Conservation (phyloP, 2,888 invertebrate species). For the Rutpela maculata region DNA sequence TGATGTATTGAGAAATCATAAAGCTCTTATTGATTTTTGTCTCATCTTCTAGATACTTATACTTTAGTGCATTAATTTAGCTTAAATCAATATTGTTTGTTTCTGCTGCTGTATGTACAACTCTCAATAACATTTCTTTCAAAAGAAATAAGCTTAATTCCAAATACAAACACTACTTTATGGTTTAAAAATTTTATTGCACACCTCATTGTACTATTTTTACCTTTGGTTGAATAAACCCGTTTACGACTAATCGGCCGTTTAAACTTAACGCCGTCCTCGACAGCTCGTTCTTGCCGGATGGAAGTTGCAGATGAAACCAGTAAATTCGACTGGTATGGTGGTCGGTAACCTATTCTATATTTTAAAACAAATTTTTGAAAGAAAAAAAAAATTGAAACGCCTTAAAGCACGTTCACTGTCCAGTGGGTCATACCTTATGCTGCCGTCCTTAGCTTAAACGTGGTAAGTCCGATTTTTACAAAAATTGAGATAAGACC, state of each 20-base stretch:
- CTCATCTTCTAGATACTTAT: too few species aligned
- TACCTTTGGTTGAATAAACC: slow-evolving; percentile 50
- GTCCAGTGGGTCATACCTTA: too few species aligned
- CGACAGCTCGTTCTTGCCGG: slow-evolving; percentile 22
- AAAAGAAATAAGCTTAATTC: slow-evolving; percentile 15
- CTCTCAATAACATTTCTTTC: not conserved
- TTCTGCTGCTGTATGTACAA: not conserved
- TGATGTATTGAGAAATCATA: too few species aligned
- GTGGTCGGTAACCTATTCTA: not conserved
- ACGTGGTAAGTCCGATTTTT: too few species aligned
- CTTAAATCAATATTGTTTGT: not conserved
- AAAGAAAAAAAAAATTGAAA: too few species aligned
- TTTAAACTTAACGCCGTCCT: slow-evolving; percentile 40
- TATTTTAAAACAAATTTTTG: too few species aligned
- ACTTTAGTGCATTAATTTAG: too few species aligned
- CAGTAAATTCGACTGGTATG: slow-evolving; percentile 36
- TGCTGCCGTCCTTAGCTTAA: too few species aligned
- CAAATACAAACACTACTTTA: slow-evolving; percentile 34
- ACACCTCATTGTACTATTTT: slow-evolving; percentile 45
- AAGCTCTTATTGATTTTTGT: too few species aligned
- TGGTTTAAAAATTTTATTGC: slow-evolving; percentile 32
- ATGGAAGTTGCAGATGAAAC: slow-evolving; percentile 19
- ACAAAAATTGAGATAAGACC: too few species aligned
- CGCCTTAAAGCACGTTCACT: too few species aligned
- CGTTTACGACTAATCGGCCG: slow-evolving; percentile 44